Conservation (phyloP, 2,113 vertebrate species). For the Lagenorhynchus albirostris region DNA sequence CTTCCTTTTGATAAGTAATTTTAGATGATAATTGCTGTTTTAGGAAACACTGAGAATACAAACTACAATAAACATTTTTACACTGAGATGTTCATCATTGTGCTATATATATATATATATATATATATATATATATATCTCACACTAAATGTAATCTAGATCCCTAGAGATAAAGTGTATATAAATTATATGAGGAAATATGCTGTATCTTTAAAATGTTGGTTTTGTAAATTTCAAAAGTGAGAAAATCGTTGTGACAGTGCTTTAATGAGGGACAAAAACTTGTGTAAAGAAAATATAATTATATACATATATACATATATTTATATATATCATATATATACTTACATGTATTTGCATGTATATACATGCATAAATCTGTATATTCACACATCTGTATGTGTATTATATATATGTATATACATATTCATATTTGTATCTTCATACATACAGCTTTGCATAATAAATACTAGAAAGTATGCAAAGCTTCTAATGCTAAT, state of each 20-base stretch:
- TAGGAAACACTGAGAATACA: background rate
- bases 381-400: background rate
- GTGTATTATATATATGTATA: background rate
- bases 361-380: background rate
- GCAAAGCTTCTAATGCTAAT: background rate
- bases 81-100: background rate
- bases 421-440: background rate
- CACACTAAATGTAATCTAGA: background rate
- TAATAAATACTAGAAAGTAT: background rate
- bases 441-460: background rate
- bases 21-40: background rate
- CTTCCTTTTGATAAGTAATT: background rate
- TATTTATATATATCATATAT: background rate
- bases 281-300: background rate
- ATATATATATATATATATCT: background rate
- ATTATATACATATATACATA: background rate
- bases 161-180: background rate
- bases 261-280: background rate
- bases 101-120: background rate
- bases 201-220: background rate
- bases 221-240: background rate
- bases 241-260: background rate
- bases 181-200: background rate
- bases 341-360: background rate
- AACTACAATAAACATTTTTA: background rate